A percentile compares a stretch with the other conserved stretches of the same genome.
Conservation (phyloP, 2,113 vertebrate genomes). For the Puntigrus tetrazona region DNA sequence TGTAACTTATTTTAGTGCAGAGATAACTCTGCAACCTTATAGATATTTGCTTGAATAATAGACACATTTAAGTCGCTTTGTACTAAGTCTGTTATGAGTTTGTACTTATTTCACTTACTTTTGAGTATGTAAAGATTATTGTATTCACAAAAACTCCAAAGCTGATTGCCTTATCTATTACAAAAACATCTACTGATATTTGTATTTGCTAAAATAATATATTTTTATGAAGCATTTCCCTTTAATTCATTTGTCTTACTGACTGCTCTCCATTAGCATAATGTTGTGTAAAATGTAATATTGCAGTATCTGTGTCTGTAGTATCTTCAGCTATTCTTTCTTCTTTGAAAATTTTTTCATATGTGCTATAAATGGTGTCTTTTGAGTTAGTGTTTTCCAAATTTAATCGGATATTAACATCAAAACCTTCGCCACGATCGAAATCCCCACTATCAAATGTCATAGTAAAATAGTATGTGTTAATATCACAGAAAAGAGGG, state of each 20-base stretch:
- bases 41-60: no score
- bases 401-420: constrained; percentile 3
- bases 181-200: not conserved
- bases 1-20: no score
- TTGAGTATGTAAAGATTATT: not conserved
- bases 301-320: not conserved
- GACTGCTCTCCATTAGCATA: not conserved
- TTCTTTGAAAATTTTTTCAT: no score
- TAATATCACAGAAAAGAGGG: not conserved
- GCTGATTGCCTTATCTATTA: no score
- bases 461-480: not conserved
- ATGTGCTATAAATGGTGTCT: not conserved
- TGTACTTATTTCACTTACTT: no score
- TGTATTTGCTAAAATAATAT: not conserved
- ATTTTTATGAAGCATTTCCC: not conserved
- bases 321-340: not conserved
- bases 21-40: no score
- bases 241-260: not conserved
- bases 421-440: not conserved
- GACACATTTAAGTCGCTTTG: not conserved
- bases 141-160: not conserved
- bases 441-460: not conserved
- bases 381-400: not conserved
- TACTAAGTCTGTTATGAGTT: not conserved
- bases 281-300: not conserved